Percentiles rank a stretch among this genome's conserved stretches.
phyloP scores from a whole-genome alignment of 2,888 invertebrate species.

The Masnerella sp. region DNA sequence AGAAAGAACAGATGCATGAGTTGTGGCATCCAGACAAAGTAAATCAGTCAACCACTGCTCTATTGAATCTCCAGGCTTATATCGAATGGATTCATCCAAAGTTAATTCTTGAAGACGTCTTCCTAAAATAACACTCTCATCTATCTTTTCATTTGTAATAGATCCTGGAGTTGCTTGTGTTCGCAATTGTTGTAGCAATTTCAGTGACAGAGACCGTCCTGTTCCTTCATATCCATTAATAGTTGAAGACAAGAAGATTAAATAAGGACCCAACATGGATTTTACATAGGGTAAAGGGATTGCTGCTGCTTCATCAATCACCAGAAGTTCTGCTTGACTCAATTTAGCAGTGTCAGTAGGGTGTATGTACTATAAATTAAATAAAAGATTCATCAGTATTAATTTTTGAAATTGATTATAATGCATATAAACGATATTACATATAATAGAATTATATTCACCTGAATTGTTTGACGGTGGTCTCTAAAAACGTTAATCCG shows the following conservation, averaged over 20 bases:
- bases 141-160: constrained; percentile 79
- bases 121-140: constrained; percentile 77
- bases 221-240: constrained; percentile 99
- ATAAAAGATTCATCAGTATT: constrained; percentile 8
- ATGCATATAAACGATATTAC: too few species aligned
- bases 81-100: constrained; percentile 94
- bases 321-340: constrained; percentile 94
- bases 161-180: constrained; percentile 77
- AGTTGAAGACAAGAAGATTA: constrained; percentile 97
- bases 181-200: constrained; percentile 93
- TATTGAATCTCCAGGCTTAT: constrained; percentile 90
- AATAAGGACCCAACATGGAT: constrained; percentile 91
- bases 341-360: constrained; percentile 91
- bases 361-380: constrained; percentile 88
- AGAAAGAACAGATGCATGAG: constrained; percentile 82
- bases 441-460: too few species aligned
- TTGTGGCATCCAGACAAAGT: constrained; percentile 92
- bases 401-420: constrained; percentile 3
- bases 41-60: constrained; percentile 95
- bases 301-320: constrained; percentile 99
- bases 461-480: constrained; percentile 95
- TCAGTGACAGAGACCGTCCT: constrained; percentile 95
- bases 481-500: constrained; percentile 94
- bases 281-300: constrained; percentile 97
- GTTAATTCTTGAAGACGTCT: constrained; percentile 80